A percentile compares a stretch with the other conserved stretches of the same genome.
Conservation (phyloP, 2,797 vertebrate species). For the Cheirogaleus major region DNA sequence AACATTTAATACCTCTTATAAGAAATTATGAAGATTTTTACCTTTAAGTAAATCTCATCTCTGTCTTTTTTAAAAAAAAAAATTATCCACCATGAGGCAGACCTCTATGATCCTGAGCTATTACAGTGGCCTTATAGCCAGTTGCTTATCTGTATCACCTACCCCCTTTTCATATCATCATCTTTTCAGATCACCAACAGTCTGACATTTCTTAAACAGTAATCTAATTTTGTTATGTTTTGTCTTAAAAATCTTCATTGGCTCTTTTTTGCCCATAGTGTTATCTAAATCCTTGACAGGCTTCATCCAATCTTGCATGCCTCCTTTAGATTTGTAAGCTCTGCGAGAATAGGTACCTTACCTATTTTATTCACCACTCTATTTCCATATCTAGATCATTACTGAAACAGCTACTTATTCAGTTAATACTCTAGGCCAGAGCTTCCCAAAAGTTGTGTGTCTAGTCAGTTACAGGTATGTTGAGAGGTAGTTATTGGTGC, state of each 20-base stretch:
- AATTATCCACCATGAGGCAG: not conserved
- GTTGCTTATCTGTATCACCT: not conserved
- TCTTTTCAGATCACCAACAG: not conserved
- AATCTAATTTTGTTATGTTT: not conserved
- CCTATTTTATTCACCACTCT: not conserved
- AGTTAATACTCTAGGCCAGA: not conserved
- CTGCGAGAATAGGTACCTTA: not conserved
- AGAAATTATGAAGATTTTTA: not conserved
- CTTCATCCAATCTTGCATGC: not conserved
- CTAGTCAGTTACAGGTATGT: not conserved
- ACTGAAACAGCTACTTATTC: not conserved
- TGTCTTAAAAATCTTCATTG: not conserved
- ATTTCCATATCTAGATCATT: not conserved
- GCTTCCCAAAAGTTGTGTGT: not conserved
- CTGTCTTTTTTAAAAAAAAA: not conserved
- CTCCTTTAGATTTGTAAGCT: not conserved
- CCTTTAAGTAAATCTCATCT: not conserved
- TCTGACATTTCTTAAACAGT: not conserved
- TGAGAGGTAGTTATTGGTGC: not conserved
- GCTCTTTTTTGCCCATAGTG: not conserved
- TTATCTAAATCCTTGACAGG: not conserved
- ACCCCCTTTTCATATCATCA: too few species aligned
- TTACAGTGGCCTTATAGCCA: not conserved
- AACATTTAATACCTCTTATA: not conserved
- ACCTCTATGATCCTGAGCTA: not conserved